Conservation (phyloP, 2,888 invertebrate genomes). For the Parelbella ahira region DNA sequence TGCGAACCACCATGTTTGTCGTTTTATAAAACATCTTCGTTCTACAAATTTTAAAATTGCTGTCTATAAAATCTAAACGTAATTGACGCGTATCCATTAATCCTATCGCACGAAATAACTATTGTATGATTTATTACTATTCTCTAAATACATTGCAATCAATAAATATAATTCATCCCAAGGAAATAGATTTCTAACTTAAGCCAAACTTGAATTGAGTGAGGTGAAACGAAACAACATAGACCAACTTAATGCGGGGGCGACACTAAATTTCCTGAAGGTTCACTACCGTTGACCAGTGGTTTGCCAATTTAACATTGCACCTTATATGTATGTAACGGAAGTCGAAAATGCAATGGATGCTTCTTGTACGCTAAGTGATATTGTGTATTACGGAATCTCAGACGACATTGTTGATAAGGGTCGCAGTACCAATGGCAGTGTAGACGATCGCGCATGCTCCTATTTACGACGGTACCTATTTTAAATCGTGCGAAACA, state of each 20-base stretch:
- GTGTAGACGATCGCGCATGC: constrained; percentile 59
- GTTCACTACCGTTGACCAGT: constrained; percentile 33
- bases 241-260: constrained; percentile 59
- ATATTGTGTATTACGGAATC: constrained; percentile 60
- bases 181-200: constrained; percentile 22
- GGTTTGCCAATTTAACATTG: constrained; percentile 28
- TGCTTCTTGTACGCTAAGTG: constrained; percentile 38
- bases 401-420: constrained; percentile 67
- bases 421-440: constrained; percentile 69
- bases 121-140: too few relatives aligned
- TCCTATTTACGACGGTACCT: constrained; percentile 51
- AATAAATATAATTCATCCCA: constrained; percentile 10
- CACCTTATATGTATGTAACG: constrained; percentile 9
- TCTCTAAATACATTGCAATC: too few relatives aligned
- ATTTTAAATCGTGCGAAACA: too few relatives aligned
- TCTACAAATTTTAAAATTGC: too few relatives aligned
- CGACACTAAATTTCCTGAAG: constrained; percentile 55
- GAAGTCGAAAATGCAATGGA: constrained; percentile 36
- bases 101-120: too few relatives aligned
- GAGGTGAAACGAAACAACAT: constrained; percentile 61
- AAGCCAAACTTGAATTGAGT: constrained; percentile 50
- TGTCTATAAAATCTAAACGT: too few relatives aligned
- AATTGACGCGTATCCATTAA: too few relatives aligned
- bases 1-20: too few relatives aligned
- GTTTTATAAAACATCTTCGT: too few relatives aligned